Conservation (phyloP, 1,140 invertebrate genomes). For the Branchinecta lindahli region DNA sequence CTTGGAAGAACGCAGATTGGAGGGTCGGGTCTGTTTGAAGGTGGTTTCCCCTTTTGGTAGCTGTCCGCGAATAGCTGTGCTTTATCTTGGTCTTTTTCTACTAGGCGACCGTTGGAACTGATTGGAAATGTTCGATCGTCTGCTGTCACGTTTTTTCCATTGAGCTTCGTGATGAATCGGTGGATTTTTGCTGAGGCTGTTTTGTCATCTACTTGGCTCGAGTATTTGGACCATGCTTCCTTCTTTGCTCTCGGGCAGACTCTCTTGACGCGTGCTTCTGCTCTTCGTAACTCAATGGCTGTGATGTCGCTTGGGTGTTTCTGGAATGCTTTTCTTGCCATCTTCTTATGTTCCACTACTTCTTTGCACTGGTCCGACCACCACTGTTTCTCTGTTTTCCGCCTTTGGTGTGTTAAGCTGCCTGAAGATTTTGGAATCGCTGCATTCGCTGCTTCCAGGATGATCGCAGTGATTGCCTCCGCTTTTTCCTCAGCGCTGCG, state of each 20-base stretch:
- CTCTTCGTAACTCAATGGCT: background rate
- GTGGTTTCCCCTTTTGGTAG: background rate
- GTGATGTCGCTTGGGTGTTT: background rate
- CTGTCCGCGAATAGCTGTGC: background rate
- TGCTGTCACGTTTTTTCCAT: background rate
- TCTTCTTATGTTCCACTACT: background rate
- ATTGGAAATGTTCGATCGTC: background rate
- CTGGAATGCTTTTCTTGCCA: background rate
- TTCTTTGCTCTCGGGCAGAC: background rate
- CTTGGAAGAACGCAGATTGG: background rate
- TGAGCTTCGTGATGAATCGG: background rate
- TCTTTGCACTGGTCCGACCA: background rate
- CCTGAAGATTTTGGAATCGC: background rate
- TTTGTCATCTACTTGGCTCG: background rate
- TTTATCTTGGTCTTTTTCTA: background rate
- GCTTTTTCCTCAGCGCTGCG: background rate
- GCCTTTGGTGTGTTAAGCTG: background rate
- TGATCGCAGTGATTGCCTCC: background rate
- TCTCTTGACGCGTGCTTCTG: background rate
- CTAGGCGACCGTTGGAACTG: background rate
- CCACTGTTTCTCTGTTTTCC: background rate
- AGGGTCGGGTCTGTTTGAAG: background rate
- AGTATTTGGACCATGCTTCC: background rate
- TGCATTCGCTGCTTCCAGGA: background rate
- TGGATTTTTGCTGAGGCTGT: background rate